Conservation (phyloP, 2,888 invertebrate species). For the Ormyrus thymus region DNA sequence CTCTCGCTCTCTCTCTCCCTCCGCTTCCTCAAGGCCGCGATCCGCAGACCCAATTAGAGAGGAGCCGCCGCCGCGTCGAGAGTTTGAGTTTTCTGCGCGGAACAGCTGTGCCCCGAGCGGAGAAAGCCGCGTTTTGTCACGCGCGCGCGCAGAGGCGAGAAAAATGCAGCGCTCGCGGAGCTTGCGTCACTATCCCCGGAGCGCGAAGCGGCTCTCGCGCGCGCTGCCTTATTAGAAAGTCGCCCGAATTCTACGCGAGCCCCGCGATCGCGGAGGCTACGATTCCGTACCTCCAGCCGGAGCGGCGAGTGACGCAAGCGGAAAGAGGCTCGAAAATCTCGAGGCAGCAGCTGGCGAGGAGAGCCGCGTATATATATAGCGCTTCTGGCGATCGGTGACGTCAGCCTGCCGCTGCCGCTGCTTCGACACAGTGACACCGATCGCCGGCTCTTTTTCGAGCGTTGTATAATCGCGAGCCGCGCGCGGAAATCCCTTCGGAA, state of each 20-base stretch:
- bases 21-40: constrained; percentile 44
- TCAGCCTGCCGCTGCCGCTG: constrained; percentile 50
- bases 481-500: background rate
- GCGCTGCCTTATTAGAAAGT: background rate
- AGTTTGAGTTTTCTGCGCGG: constrained; percentile 37
- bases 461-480: background rate
- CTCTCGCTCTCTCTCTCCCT: constrained; percentile 38
- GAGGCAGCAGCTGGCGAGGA: no score
- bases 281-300: no score
- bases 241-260: background rate
- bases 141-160: background rate
- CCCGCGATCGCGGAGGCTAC: no score
- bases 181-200: background rate
- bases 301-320: no score
- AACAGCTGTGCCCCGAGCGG: constrained; percentile 22
- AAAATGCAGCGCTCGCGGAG: background rate
- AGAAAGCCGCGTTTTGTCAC: constrained; percentile 30
- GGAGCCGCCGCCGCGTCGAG: constrained; percentile 16
- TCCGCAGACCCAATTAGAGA: constrained; percentile 43
- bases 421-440: constrained; percentile 68
- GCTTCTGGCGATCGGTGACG: constrained; percentile 59
- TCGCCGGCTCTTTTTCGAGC: constrained; percentile 8
- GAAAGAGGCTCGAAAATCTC: no score
- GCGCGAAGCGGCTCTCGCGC: background rate
- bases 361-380: no score